Evolutionary conservation across 2,113 vertebrate species (phyloP).

Genomic region (Colossoma macropomum): DNA sequence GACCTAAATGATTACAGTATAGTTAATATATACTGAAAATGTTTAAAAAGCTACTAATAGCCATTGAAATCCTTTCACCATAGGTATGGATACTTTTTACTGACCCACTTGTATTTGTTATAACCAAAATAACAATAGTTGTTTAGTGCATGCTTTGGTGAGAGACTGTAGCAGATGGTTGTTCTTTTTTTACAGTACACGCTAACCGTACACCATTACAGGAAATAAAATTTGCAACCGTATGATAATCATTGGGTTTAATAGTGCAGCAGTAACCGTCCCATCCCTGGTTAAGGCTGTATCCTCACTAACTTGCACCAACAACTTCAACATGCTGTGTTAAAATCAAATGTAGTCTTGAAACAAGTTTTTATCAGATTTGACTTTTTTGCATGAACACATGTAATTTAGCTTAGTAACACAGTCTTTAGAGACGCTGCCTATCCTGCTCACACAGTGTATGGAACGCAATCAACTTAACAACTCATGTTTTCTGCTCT

Average conservation of each 20-base stretch:
- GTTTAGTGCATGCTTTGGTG: too few relatives aligned
- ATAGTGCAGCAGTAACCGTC: neutral
- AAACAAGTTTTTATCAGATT: slow-evolving; percentile 1
- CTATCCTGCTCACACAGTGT: slow-evolving; percentile 28
- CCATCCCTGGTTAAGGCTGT: neutral
- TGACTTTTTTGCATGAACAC: slow-evolving; percentile 11
- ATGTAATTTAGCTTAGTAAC: slow-evolving; percentile 12
- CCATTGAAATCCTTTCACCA: neutral
- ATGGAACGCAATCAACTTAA: slow-evolving; percentile 15
- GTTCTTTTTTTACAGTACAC: too few relatives aligned
- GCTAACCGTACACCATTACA: too few relatives aligned
- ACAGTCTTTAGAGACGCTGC: slow-evolving; percentile 17
- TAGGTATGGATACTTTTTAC: neutral
- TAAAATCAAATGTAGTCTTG: slow-evolving; percentile 20
- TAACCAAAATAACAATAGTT: neutral
- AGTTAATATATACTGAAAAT: neutral
- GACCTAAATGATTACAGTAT: neutral
- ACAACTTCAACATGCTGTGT: slow-evolving; percentile 22
- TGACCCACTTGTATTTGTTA: neutral
- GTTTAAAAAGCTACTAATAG: neutral
- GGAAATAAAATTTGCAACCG: too few relatives aligned
- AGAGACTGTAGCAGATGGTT: too few relatives aligned
- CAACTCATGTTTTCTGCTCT: neutral
- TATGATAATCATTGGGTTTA: too few relatives aligned
- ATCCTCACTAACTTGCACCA: neutral